Evolutionary conservation across 2,113 vertebrate genomes (phyloP).

Genomic region (Ellobius talpinus): DNA sequence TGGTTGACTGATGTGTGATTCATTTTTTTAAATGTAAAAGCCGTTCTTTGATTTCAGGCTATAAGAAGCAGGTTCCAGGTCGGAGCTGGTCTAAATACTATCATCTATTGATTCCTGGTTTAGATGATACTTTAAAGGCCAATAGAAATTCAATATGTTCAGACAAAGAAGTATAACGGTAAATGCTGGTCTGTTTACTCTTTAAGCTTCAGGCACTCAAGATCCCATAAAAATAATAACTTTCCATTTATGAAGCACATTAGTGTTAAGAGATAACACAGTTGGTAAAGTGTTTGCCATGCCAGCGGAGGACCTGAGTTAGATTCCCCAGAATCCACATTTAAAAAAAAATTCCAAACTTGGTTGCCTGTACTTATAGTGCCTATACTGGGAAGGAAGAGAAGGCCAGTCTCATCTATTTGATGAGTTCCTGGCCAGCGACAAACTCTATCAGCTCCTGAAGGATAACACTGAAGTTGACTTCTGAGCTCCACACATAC

Average conservation of each 20-base stretch:
- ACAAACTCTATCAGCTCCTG: not conserved
- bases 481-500: not conserved
- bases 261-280: not conserved
- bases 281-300: not conserved
- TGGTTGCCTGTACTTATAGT: not conserved
- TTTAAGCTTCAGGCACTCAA: conserved; percentile 2
- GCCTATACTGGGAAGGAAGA: not conserved
- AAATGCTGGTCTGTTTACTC: conserved; percentile 19
- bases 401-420: not conserved
- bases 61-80: not conserved
- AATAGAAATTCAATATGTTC: conserved; percentile 3
- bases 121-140: conserved; percentile 26
- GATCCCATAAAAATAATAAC: not conserved
- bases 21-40: not conserved
- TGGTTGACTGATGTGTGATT: no score
- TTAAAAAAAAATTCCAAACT: not conserved
- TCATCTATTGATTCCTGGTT: not conserved
- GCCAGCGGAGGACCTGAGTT: not conserved
- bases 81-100: not conserved
- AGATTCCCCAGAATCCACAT: not conserved
- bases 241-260: conserved; percentile 42
- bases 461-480: not conserved
- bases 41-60: not conserved
- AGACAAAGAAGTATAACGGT: conserved; percentile 21
- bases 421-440: not conserved